Percentiles rank a stretch among this genome's conserved stretches.
These are phyloP conservation scores for Tenthredo scrophulariae DNA, from an alignment of 2,888 invertebrate species.

Conservation along the genomic window DNA sequence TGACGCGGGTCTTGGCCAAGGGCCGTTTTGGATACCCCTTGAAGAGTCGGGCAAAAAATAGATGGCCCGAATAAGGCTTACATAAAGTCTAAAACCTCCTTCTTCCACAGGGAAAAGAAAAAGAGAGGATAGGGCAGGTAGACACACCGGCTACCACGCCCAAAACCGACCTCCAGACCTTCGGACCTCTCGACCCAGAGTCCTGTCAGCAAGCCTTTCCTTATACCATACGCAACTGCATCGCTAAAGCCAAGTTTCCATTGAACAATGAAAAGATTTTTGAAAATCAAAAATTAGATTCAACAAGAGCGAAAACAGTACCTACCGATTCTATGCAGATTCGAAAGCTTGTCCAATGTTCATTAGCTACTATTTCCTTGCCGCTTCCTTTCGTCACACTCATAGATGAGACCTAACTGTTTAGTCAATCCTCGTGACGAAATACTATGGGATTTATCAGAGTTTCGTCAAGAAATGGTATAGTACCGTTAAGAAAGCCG, in stretches of 20 bases:
- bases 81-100: slow-evolving; percentile 27
- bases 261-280: slow-evolving; percentile 4
- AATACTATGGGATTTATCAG: background rate
- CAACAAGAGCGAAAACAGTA: background rate
- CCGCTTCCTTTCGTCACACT: background rate
- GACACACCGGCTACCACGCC: slow-evolving; percentile 68
- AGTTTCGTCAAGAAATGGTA: background rate
- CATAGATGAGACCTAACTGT: background rate
- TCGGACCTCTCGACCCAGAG: slow-evolving; percentile 48
- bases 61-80: slow-evolving; percentile 1
- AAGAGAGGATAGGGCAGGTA: slow-evolving; percentile 48
- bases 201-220: slow-evolving; percentile 45
- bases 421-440: background rate
- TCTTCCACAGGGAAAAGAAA: background rate
- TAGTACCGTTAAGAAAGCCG: slow-evolving; percentile 14
- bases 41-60: slow-evolving; percentile 39
- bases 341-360: background rate
- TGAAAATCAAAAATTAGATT: background rate
- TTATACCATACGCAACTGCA: background rate
- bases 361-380: background rate
- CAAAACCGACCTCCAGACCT: slow-evolving; percentile 72
- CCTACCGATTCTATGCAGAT: too few relatives aligned
- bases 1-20: background rate
- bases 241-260: background rate
- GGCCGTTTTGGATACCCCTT: slow-evolving; percentile 46